A percentile compares a stretch with the other conserved stretches of the same genome.
These are phyloP conservation scores for Prunella strophiata DNA, from an alignment of 2,797 vertebrate genomes.

Conservation along the genomic window DNA sequence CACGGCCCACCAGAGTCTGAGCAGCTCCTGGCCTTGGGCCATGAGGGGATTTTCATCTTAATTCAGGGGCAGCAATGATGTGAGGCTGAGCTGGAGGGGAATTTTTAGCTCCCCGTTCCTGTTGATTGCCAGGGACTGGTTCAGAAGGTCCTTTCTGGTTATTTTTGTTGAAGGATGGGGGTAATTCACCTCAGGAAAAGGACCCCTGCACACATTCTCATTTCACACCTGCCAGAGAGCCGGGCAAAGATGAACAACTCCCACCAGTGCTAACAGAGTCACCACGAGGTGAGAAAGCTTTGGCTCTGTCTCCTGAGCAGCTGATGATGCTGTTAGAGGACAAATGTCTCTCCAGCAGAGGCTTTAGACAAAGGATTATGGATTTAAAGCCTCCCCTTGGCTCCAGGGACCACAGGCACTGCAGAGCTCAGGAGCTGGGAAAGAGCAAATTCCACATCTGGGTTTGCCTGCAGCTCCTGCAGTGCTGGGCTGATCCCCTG, in stretches of 20 bases:
- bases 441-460: not conserved
- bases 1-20: accelerated
- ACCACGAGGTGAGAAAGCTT: constrained; percentile 1
- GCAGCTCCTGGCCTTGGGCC: not conserved
- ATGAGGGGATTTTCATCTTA: constrained; percentile 3
- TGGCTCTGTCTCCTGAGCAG: not conserved
- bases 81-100: not conserved
- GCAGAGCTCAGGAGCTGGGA: not conserved
- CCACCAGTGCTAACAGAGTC: not conserved
- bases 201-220: not conserved
- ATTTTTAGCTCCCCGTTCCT: not conserved
- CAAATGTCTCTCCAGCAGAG: not conserved
- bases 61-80: not conserved
- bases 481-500: not conserved
- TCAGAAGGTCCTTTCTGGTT: not conserved
- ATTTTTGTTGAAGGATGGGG: constrained; percentile 20
- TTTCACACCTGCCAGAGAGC: constrained; percentile 12
- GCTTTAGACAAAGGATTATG: not conserved
- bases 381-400: not conserved
- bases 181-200: not conserved
- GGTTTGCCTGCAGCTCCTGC: not conserved
- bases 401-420: not conserved
- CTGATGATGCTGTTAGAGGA: constrained; percentile 18
- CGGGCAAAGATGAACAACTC: not conserved
- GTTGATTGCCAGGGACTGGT: not conserved